Percentiles rank a stretch among this genome's conserved stretches.
Conservation (phyloP, 2,797 vertebrate genomes). For the Clarias laeviceps region DNA sequence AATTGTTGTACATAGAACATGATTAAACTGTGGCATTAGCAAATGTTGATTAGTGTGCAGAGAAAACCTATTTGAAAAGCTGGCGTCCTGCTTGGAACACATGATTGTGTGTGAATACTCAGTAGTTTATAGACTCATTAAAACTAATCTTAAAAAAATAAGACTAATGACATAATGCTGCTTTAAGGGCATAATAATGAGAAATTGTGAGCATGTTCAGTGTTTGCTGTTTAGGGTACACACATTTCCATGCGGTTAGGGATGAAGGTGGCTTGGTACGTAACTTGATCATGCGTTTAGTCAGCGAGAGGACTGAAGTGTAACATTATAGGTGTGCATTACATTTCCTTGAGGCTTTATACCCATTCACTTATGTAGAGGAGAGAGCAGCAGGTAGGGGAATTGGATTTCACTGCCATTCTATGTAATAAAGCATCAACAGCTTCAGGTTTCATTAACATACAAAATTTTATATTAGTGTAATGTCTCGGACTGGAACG, state of each 20-base stretch:
- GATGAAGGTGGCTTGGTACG: background rate
- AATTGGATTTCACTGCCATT: conserved; percentile 25
- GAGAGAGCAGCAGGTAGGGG: conserved; percentile 5
- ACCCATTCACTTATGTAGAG: conserved; percentile 23
- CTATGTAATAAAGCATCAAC: background rate
- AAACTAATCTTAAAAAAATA: background rate
- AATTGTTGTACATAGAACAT: background rate
- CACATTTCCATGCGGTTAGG: background rate
- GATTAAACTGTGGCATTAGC: background rate
- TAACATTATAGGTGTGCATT: conserved; percentile 11
- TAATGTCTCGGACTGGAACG: background rate
- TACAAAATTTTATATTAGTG: background rate
- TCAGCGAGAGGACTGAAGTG: conserved; percentile 9
- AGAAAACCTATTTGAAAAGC: background rate
- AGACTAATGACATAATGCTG: background rate
- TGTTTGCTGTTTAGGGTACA: background rate
- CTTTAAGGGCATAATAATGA: background rate
- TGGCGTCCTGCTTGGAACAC: background rate
- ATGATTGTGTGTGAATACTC: background rate
- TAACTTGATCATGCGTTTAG: conserved; percentile 4
- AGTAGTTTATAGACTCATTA: background rate
- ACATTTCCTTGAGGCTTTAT: conserved; percentile 11
- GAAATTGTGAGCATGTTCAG: background rate
- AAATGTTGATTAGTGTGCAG: background rate
- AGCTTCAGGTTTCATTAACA: background rate